A percentile compares a stretch with the other conserved stretches of the same genome.
Conservation (phyloP, 1,140 invertebrate species). For the Procambarus clarkii region DNA sequence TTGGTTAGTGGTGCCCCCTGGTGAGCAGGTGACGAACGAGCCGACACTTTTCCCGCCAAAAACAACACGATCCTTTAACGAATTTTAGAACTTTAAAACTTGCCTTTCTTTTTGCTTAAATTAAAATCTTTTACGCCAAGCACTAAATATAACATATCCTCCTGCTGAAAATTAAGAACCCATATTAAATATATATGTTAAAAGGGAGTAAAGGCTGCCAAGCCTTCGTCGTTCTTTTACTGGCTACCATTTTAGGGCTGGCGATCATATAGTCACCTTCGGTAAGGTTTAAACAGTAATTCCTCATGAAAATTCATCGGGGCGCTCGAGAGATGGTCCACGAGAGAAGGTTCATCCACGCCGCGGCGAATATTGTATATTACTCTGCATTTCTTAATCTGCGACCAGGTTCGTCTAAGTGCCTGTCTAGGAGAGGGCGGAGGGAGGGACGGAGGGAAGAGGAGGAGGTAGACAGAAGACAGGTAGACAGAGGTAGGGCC, state of each 20-base stretch:
- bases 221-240: background rate
- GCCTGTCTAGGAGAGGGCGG: too few species aligned
- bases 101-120: background rate
- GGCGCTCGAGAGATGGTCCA: background rate
- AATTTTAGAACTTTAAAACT: background rate
- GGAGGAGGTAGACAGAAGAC: too few species aligned
- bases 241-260: background rate
- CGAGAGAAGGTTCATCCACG: background rate
- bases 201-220: background rate
- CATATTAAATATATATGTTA: background rate
- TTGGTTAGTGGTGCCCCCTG: constrained; percentile 48
- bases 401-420: background rate
- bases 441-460: too few species aligned
- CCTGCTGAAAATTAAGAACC: background rate
- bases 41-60: constrained; percentile 53
- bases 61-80: constrained; percentile 39
- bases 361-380: background rate
- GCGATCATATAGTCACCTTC: constrained; percentile 16
- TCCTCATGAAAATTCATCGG: constrained; percentile 33
- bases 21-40: constrained; percentile 51
- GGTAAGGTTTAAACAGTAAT: constrained; percentile 1
- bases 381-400: background rate
- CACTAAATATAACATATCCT: background rate
- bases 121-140: background rate
- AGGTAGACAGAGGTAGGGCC: too few species aligned